Percentiles rank a stretch among this genome's conserved stretches.
Conservation (phyloP, 2,113 vertebrate genomes). For the Leptobrachium leishanense region DNA sequence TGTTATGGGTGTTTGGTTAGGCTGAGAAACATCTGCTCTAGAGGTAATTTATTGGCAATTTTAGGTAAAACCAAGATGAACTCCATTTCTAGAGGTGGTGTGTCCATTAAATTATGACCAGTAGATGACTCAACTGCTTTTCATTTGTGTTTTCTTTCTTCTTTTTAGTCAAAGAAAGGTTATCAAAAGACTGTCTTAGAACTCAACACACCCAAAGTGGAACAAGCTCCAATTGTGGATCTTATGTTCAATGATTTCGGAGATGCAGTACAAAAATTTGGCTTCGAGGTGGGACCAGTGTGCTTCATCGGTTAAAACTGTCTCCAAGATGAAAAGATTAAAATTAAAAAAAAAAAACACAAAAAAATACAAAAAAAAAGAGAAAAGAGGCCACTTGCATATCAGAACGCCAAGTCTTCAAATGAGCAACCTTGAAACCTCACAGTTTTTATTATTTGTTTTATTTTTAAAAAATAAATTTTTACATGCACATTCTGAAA, state of each 20-base stretch:
- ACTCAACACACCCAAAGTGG: constrained; percentile 93
- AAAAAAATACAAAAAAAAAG: constrained; percentile 42
- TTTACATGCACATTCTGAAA: constrained; percentile 89
- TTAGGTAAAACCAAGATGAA: no score
- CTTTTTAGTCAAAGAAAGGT: constrained; percentile 83
- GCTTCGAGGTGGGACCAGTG: constrained; percentile 97
- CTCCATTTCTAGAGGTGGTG: no score
- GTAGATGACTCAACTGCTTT: no score
- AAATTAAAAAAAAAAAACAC: not conserved
- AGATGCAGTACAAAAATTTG: constrained; percentile 92
- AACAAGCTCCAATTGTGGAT: constrained; percentile 93
- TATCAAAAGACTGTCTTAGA: constrained; percentile 95
- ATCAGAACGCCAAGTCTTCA: constrained; percentile 72
- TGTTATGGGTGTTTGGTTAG: no score
- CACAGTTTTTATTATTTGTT: constrained; percentile 59
- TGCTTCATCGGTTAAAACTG: constrained; percentile 96
- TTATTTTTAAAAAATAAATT: constrained; percentile 55
- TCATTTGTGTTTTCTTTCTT: not conserved
- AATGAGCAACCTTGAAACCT: constrained; percentile 91
- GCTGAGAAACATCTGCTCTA: no score
- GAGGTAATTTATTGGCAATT: no score
- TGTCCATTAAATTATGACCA: no score
- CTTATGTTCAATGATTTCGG: constrained; percentile 99
- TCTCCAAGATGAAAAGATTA: constrained; percentile 39
- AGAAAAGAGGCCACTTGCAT: constrained; percentile 47